Conservation (phyloP, 2,113 vertebrate species). For the Takifugu bimaculatus region DNA sequence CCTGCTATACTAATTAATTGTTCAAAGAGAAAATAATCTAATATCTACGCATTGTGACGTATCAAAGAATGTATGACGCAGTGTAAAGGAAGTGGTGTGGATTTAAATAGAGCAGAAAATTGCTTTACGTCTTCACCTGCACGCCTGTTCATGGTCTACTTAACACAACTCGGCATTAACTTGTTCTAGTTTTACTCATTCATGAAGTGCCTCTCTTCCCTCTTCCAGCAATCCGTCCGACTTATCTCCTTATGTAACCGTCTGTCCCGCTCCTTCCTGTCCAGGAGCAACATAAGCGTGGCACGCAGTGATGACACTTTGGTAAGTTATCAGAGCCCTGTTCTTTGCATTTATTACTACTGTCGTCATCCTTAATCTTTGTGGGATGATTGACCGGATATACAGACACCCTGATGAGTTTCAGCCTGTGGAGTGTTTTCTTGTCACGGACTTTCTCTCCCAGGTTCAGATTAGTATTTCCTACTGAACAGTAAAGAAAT, state of each 20-base stretch:
- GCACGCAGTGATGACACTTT: conserved; percentile 94
- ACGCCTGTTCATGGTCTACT: background rate
- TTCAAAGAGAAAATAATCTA: background rate
- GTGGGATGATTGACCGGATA: conserved; percentile 1
- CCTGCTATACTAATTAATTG: too few species aligned
- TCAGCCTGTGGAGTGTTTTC: conserved; percentile 9
- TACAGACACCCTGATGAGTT: conserved; percentile 7
- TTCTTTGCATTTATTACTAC: background rate
- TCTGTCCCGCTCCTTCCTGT: conserved; percentile 96
- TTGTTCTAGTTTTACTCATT: background rate
- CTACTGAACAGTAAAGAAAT: background rate
- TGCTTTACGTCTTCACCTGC: background rate
- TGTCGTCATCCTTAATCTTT: background rate
- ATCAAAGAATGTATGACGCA: background rate
- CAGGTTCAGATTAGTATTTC: conserved; percentile 31
- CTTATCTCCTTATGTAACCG: conserved; percentile 99
- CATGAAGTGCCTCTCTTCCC: background rate
- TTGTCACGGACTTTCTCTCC: background rate
- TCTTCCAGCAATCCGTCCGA: conserved; percentile 91
- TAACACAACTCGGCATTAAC: conserved; percentile 4
- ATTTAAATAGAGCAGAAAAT: conserved; percentile 31
- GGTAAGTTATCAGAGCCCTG: conserved; percentile 77
- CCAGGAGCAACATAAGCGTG: conserved; percentile 95
- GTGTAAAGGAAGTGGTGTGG: background rate
- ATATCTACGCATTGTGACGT: background rate